Evolutionary conservation across 2,888 invertebrate species (phyloP), one percentile per base, ranked within the genome.

Genomic region (Drosophila planitibia): DNA sequence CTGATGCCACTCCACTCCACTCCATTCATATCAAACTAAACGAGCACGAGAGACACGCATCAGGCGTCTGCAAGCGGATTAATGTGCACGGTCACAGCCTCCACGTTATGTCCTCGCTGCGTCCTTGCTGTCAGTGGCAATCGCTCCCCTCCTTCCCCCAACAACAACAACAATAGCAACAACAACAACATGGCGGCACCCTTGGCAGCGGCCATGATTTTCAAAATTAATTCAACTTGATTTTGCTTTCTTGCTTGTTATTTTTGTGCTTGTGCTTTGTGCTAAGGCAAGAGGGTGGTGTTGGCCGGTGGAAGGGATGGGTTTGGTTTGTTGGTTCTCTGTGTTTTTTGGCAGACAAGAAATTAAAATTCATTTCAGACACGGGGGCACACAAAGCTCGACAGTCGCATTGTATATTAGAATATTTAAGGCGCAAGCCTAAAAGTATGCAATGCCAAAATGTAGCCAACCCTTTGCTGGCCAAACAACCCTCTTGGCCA

Each of bases 361-460:
- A 91, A 90, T 91, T 91, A 89, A 91, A 91, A 91, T 91, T 91
- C 90, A 91, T 91, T 86, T 87, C 89, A 85, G 83, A 83, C 81
- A 65, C 75, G 49, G 69, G 67, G 39, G 57, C 57, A n/a, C 74
- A 70, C 37, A 49, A 22, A 25, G 35, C 52, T 63, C 57, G 53
- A 57, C 78, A 70, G 60, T 55, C 65, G 67, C 76, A 74, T 69
- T 79, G 67, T 74, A 70, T 76, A 81, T 83, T 81, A 81, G 85
- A 81, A 85, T 88, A 88, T 89, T 84, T 76, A 88, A 88, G 88
- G 90, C 87, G 79, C 84, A 88, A 85, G 90, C 90, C 90, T 89
- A 83, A 87, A 89, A 89, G 90, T 89, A 89, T 88, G 88, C 87
- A 84, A 68, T 69, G 74, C 63, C 44, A 72, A 70, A 70, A 69